phyloP scores from a whole-genome alignment of 2,797 vertebrate genomes.

The Dendrocincla fuliginosa region DNA sequence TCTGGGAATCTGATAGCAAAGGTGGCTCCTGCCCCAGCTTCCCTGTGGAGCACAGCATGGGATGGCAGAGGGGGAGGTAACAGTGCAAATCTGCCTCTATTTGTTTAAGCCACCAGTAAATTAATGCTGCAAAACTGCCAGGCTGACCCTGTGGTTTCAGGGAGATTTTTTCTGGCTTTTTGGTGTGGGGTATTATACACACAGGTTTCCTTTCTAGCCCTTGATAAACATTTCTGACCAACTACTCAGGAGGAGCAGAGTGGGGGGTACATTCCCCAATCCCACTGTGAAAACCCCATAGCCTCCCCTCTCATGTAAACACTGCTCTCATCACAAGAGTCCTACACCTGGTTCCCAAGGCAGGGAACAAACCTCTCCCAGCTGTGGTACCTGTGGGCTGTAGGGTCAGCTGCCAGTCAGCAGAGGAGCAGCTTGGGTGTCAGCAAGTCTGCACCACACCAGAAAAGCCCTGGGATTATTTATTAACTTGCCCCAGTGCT shows the following conservation, averaged over 20 bases:
- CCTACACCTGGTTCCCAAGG: not conserved
- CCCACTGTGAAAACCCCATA: not conserved
- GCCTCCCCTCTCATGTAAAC: not conserved
- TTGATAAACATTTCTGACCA: conserved; percentile 49
- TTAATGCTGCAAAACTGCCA: conserved; percentile 28
- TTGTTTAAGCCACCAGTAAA: conserved; percentile 26
- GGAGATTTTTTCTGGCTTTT: conserved; percentile 48
- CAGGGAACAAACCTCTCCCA: not conserved
- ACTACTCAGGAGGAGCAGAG: not conserved
- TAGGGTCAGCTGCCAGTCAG: not conserved
- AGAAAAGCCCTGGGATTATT: not conserved
- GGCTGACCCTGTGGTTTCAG: conserved; percentile 31
- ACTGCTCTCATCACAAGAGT: not conserved
- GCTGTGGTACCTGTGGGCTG: rapidly evolving
- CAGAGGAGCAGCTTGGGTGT: not conserved
- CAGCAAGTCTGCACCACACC: rapidly evolving
- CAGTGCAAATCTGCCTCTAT: not conserved
- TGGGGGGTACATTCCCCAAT: not conserved
- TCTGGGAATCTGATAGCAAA: rapidly evolving
- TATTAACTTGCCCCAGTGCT: rapidly evolving
- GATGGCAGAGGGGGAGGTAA: not conserved
- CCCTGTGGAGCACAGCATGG: not conserved
- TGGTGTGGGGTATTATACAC: conserved; percentile 10
- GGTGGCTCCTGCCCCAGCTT: rapidly evolving
- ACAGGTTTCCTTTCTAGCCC: conserved; percentile 43